Conservation (phyloP, 35 echinoderm and acorn worm genomes). For the Anneissia japonica region DNA sequence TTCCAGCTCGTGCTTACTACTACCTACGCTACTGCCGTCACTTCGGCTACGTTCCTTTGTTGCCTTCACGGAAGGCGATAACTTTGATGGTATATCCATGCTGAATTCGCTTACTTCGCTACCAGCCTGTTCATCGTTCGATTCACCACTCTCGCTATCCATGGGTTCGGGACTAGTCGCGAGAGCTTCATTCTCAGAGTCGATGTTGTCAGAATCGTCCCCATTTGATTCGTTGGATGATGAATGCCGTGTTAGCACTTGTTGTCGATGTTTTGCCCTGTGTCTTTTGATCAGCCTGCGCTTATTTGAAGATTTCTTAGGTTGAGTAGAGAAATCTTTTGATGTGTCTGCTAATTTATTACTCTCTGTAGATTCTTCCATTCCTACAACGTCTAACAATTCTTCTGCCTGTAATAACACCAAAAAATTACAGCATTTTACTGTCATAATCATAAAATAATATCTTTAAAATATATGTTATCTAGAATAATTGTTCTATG, state of each 20-base stretch:
- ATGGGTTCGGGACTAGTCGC: slow-evolving; percentile 50
- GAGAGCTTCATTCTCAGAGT: slow-evolving; percentile 67
- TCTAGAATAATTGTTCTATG: too few species aligned
- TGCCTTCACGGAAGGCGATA: not conserved
- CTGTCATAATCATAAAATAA: not conserved
- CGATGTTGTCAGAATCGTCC: slow-evolving; percentile 62
- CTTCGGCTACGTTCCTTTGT: not conserved
- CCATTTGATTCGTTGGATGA: slow-evolving; percentile 5
- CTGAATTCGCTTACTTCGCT: slow-evolving; percentile 22
- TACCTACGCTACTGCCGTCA: not conserved
- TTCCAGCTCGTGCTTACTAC: not conserved
- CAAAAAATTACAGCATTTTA: not conserved
- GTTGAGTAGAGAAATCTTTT: not conserved
- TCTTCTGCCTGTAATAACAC: not conserved
- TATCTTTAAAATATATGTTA: too few species aligned
- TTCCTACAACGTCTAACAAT: not conserved
- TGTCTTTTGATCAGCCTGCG: not conserved
- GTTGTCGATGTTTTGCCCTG: not conserved
- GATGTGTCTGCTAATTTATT: not conserved
- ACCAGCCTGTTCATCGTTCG: slow-evolving; percentile 12
- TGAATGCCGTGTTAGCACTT: not conserved
- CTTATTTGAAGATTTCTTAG: not conserved
- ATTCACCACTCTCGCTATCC: slow-evolving; percentile 22
- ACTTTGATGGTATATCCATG: not conserved
- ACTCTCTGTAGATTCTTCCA: not conserved